Conservation (phyloP, 2,888 invertebrate species). For the Erebia aethiops region DNA sequence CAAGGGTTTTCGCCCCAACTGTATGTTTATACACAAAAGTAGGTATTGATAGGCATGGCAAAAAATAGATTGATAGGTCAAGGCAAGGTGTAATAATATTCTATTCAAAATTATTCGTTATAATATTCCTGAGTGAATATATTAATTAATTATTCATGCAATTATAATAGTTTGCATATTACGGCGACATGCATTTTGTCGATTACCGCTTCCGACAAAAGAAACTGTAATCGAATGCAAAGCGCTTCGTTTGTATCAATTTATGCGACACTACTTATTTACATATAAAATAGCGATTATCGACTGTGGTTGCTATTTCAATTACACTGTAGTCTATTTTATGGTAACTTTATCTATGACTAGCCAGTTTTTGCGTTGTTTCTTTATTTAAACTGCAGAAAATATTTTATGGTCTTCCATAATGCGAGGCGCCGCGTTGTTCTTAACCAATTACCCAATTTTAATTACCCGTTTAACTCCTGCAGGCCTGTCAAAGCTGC, state of each 20-base stretch:
- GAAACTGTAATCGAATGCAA: slow-evolving; percentile 21
- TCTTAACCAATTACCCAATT: no score
- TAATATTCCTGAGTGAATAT: slow-evolving; percentile 9
- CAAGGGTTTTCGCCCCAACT: not conserved
- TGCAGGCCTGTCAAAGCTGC: no score
- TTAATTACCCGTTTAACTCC: no score
- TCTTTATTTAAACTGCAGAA: not conserved
- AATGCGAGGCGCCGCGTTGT: no score
- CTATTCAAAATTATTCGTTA: not conserved
- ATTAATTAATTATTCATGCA: slow-evolving; percentile 24
- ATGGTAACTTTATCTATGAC: slow-evolving; percentile 3
- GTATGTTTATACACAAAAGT: not conserved
- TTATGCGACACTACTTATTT: slow-evolving; percentile 5
- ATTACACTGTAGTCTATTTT: slow-evolving; percentile 7
- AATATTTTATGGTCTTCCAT: no score
- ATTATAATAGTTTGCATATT: slow-evolving; percentile 25
- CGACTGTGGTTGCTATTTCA: not conserved
- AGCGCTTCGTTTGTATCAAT: slow-evolving; percentile 20
- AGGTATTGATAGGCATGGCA: not conserved
- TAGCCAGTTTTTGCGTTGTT: not conserved
- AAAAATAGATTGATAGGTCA: not conserved
- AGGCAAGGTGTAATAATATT: not conserved
- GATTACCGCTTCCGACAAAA: slow-evolving; percentile 28
- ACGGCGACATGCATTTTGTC: slow-evolving; percentile 26
- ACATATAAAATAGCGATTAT: slow-evolving; percentile 30